Evolutionary conservation across 2,888 invertebrate species (phyloP).

Genomic region (Cotesia congregata): DNA sequence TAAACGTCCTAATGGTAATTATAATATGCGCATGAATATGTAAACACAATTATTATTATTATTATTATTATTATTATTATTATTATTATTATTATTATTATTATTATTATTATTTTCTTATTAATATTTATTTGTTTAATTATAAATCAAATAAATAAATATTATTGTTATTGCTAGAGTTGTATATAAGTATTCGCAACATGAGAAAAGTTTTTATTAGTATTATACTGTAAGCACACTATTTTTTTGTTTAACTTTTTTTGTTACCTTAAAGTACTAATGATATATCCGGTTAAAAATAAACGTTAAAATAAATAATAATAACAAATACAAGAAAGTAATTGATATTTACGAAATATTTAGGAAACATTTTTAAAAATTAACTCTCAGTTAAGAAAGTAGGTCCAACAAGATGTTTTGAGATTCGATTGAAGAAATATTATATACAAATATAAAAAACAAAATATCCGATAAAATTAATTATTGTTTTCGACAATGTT

Average conservation of each 20-base stretch:
- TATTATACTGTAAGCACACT: not conserved
- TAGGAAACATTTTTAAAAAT: not conserved
- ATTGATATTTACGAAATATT: slow-evolving; percentile 11
- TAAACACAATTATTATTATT: not conserved
- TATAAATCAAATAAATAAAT: not conserved
- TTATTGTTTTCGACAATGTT: not conserved
- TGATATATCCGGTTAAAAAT: not conserved
- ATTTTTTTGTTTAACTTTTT: not conserved
- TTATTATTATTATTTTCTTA: not conserved
- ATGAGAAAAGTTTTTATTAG: not conserved
- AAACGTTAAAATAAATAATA: slow-evolving; percentile 23
- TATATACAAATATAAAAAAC: too few relatives aligned
- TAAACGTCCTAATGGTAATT: slow-evolving; percentile 35
- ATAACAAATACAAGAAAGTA: slow-evolving; percentile 19
- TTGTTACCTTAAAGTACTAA: not conserved
- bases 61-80: not conserved
- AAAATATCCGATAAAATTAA: not conserved
- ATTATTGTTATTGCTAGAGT: not conserved
- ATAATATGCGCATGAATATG: slow-evolving; percentile 21
- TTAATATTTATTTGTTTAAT: not conserved
- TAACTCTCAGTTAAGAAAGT: not conserved
- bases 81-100: not conserved
- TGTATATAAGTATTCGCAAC: not conserved
- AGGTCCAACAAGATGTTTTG: not conserved
- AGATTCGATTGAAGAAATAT: too few relatives aligned